These are phyloP conservation scores for Mesocentrotus franciscanus DNA, from an alignment of 53 echinoderm and acorn worm species.

Conservation along the genomic window DNA sequence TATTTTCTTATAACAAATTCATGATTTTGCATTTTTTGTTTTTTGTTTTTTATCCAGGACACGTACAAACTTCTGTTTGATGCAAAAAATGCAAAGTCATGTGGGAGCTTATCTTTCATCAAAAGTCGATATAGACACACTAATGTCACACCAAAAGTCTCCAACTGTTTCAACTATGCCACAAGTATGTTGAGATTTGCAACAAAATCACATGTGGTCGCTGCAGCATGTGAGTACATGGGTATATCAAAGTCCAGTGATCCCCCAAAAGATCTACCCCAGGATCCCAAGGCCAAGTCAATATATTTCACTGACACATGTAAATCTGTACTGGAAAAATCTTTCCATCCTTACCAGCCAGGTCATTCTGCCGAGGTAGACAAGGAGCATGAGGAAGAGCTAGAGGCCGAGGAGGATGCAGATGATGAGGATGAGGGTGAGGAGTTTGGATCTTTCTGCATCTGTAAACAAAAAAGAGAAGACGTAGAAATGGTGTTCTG, in stretches of 20 bases:
- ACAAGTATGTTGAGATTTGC: conserved; percentile 26
- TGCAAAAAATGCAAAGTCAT: background rate
- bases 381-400: background rate
- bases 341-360: conserved; percentile 38
- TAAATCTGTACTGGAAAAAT: background rate
- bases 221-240: conserved; percentile 46
- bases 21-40: too few relatives aligned
- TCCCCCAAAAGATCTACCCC: background rate
- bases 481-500: background rate
- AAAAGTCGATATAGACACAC: background rate
- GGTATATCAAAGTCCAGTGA: background rate
- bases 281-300: background rate
- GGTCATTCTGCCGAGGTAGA: too few relatives aligned
- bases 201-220: conserved; percentile 14
- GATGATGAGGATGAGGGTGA: background rate
- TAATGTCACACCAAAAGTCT: background rate
- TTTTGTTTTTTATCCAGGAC: background rate
- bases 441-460: background rate
- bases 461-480: background rate
- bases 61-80: conserved; percentile 29
- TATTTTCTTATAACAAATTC: too few relatives aligned
- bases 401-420: background rate
- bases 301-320: background rate
- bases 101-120: conserved; percentile 28
- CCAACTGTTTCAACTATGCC: background rate